phyloP scores from a whole-genome alignment of 2,888 invertebrate genomes.

The Uloborus plumipes region DNA sequence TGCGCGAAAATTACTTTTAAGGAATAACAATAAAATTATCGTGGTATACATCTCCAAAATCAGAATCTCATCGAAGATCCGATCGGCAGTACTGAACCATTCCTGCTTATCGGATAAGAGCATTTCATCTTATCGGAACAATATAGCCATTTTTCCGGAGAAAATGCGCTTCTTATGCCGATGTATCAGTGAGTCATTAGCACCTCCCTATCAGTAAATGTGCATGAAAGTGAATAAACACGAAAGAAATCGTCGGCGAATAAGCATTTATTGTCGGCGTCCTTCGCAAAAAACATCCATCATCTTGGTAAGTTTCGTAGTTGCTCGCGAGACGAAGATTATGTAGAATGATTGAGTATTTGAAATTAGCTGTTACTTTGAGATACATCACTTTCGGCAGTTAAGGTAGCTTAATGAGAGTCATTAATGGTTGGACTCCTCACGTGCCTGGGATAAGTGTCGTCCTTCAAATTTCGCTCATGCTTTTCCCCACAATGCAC shows the following conservation, averaged over 20 bases:
- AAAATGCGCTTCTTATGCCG: not conserved
- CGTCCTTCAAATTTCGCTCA: too few relatives aligned
- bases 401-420: too few relatives aligned
- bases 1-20: too few relatives aligned
- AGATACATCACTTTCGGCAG: too few relatives aligned
- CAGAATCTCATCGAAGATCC: slow-evolving; percentile 21
- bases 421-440: too few relatives aligned
- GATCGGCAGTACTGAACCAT: too few relatives aligned
- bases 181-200: slow-evolving; percentile 15
- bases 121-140: slow-evolving; percentile 37
- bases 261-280: slow-evolving; percentile 9
- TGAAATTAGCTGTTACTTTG: too few relatives aligned
- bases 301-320: not conserved
- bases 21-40: too few relatives aligned
- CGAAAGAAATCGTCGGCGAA: not conserved
- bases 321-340: slow-evolving; percentile 1
- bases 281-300: slow-evolving; percentile 1
- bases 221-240: not conserved
- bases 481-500: too few relatives aligned
- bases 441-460: too few relatives aligned
- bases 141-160: slow-evolving; percentile 6
- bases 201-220: not conserved
- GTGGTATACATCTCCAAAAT: too few relatives aligned
- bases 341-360: slow-evolving; percentile 3
- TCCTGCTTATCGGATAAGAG: slow-evolving; percentile 11